A percentile compares a stretch with the other conserved stretches of the same genome.
Evolutionary conservation across 2,888 invertebrate genomes (phyloP).

Genomic region (Osedax frankpressi): DNA sequence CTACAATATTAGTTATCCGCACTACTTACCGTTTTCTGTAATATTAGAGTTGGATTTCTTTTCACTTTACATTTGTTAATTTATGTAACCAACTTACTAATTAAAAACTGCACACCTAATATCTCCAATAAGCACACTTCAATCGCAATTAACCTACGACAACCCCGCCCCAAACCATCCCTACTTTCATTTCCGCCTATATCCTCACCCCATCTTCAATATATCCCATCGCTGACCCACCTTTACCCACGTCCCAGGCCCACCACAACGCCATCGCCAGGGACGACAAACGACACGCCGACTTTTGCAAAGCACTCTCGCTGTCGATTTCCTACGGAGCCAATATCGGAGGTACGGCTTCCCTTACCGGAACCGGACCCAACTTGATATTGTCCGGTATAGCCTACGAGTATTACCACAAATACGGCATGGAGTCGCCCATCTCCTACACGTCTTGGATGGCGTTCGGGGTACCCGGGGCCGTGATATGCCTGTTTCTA

Average conservation of each 20-base stretch:
- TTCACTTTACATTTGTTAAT: too few species aligned
- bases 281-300: not conserved
- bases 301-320: conserved; percentile 8
- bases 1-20: too few species aligned
- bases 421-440: conserved; percentile 21
- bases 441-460: conserved; percentile 54
- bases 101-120: too few species aligned
- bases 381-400: conserved; percentile 45
- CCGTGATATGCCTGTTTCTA: conserved; percentile 51
- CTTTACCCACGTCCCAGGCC: too few species aligned
- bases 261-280: not conserved
- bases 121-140: too few species aligned
- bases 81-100: too few species aligned
- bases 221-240: not conserved
- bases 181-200: not conserved
- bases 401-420: conserved; percentile 31
- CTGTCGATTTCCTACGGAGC: conserved; percentile 8
- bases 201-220: not conserved
- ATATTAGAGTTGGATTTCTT: too few species aligned
- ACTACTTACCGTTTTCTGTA: too few species aligned
- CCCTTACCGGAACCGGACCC: conserved; percentile 46
- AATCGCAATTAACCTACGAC: too few species aligned
- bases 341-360: conserved; percentile 46
- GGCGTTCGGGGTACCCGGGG: conserved; percentile 69
- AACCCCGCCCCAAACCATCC: not conserved